phyloP scores from a whole-genome alignment of 2,797 vertebrate genomes.

The Galagoides demidoff region DNA sequence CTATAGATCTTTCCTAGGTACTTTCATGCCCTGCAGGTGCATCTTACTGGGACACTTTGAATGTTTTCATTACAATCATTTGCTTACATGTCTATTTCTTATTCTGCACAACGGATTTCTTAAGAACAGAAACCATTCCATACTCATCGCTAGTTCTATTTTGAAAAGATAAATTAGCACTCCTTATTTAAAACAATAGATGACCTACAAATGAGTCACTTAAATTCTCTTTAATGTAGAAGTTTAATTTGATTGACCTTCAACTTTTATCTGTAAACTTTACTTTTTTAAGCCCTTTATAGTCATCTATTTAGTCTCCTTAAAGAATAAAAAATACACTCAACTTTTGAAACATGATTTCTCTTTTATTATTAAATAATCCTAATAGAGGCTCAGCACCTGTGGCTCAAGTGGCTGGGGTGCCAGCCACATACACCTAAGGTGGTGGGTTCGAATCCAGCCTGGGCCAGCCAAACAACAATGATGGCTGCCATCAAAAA shows the following conservation, averaged over 20 bases:
- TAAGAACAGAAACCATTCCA: background rate
- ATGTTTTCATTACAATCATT: background rate
- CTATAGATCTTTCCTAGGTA: background rate
- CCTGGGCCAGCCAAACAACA: no score
- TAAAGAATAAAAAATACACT: background rate
- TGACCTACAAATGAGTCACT: background rate
- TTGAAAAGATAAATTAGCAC: background rate
- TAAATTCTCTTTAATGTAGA: conserved; percentile 28
- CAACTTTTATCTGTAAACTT: background rate
- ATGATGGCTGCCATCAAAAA: no score
- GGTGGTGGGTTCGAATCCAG: no score
- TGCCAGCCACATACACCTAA: no score
- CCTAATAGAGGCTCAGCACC: no score
- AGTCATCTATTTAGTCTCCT: background rate
- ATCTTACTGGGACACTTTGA: background rate
- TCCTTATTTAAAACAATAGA: background rate
- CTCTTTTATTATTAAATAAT: background rate
- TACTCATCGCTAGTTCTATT: background rate
- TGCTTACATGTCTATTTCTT: background rate
- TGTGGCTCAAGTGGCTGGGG: no score
- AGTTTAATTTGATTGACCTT: background rate
- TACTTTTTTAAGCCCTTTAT: background rate
- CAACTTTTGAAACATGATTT: conserved; percentile 11
- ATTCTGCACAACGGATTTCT: background rate
- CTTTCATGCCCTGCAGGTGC: background rate